Conservation (phyloP, 1,140 invertebrate genomes). For the Aphidius ervi region DNA sequence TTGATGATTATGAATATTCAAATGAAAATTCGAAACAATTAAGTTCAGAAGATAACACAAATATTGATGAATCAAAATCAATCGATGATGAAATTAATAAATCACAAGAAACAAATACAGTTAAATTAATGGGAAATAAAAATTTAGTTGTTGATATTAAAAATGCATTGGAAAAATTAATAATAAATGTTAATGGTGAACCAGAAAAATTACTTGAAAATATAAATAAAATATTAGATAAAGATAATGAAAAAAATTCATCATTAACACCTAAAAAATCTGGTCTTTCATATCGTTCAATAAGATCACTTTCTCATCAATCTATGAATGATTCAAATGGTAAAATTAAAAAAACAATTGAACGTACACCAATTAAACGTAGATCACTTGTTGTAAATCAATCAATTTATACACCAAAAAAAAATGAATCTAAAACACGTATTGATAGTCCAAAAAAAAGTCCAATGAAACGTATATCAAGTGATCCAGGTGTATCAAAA, state of each 20-base stretch:
- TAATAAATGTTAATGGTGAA: background rate
- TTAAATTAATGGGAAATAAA: background rate
- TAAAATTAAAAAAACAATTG: background rate
- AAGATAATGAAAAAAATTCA: background rate
- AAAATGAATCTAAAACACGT: background rate
- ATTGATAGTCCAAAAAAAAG: background rate
- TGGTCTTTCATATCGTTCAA: background rate
- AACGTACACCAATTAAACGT: background rate
- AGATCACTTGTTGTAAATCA: background rate
- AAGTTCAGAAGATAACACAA: no score
- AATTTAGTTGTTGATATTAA: conserved; percentile 13
- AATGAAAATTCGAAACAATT: no score
- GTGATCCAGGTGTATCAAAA: conserved; percentile 25
- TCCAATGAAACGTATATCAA: conserved; percentile 12
- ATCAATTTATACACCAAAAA: no score
- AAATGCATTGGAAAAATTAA: conserved; percentile 7
- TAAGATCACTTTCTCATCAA: background rate
- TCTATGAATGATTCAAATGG: background rate
- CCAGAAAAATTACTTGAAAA: conserved; percentile 9
- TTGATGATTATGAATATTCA: no score
- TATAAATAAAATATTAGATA: conserved; percentile 12
- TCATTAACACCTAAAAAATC: background rate
- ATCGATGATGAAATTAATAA: background rate
- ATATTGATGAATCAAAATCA: no score
- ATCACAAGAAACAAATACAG: background rate